Base-by-base conservation (phyloP, 2,888 invertebrate genomes). In the Lithodes maja region DNA sequence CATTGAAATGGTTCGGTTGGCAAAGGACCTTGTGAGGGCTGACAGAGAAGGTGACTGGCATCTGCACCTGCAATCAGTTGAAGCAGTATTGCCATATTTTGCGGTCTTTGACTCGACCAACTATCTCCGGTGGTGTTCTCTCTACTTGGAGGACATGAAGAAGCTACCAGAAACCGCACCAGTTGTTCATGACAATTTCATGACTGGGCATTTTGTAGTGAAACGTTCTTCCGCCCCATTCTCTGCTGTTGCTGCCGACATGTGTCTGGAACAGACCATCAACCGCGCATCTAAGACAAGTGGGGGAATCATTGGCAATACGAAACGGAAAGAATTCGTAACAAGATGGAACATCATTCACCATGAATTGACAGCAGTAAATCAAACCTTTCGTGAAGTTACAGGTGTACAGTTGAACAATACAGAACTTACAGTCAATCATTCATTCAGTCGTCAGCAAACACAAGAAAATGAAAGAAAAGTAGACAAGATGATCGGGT, bases 161-260 rank as follows among this genome's bases (percentile, higher is more conserved):
- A 80, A 80, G 54, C 80, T 52, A 12, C 53, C 80, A 52, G 80
- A 52, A 52, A 80, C 17, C 2, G 53, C 52, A 50, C 52, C 52
- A 80, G 80, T 52, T 15, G 5, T 80, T 80, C 80, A 80, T 53
- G 7, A 80, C 7, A 3, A 50, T 5, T 80, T 80, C 52, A 50
- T 80, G 9, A 53, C 52, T 80, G 53, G 52, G 12, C 49, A 80
- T 1, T 80, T 80, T 80, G 80, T 80, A 12, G 80, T 52, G 53
- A 80, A 80, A 80, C 1, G 80, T 12, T 52, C 52, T 50, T 53
- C 12, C 1, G 80, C 7, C 52, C 80, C n/a, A 15, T 80, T 80
- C 55, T 52, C 49, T 15, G 53, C 53, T 80, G 80, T 50, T 80
- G 80, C 52, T 80, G 80, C 80, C 15, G 80, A 80, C 80, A 80